Base-by-base conservation (phyloP, 2,888 invertebrate genomes). In the Scelioninae gen. 1 region DNA sequence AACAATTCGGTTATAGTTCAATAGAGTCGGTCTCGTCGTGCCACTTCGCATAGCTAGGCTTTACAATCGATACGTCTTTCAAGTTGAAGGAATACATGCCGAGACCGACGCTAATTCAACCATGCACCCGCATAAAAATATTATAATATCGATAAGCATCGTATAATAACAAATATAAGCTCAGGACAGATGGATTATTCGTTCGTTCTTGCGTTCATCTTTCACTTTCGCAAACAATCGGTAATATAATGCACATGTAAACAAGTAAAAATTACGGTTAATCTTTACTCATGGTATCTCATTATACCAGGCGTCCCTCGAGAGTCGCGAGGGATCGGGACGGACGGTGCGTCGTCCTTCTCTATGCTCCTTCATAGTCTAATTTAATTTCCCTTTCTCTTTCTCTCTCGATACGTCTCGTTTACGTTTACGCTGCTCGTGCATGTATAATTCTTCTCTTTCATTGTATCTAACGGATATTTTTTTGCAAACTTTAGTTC, bases 151-250 rank as follows among this genome's bases (percentile, higher is more conserved):
- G 88, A 91, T 89, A 92, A 92, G 92, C 91, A 91, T 91, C 86
- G 89, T 90, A 89, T 91, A 89, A 89, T 91, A 92, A 92, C 91
- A 92, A 91, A 92, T 91, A 87, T 91, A 92, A 92, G 92, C 92
- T 92, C 91, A 90, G 90, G 90, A 91, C 90, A 91, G 89, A 91
- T 89, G 87, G 82, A 82, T 86, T 84, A 56, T 85, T 80, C 63
- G 72, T 83, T 84, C 81, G 76, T 85, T 79, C 83, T 83, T 77
- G 81, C 79, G 66, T 82, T 77, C 77, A 62, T 74, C 78, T n/a
- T 83, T 75, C 55, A 82, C 80, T 82, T 79, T 80, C 72, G 77
- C 69, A 85, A 85, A 85, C 79, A 84, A 85, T 85, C 69, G 80
- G 58, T 56, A 82, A 83, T 82, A 82, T 55, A 84, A 84, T 84